A percentile compares a stretch with the other conserved stretches of the same genome.
Conservation (phyloP, 2,113 vertebrate species). For the Oryzias curvinotus region DNA sequence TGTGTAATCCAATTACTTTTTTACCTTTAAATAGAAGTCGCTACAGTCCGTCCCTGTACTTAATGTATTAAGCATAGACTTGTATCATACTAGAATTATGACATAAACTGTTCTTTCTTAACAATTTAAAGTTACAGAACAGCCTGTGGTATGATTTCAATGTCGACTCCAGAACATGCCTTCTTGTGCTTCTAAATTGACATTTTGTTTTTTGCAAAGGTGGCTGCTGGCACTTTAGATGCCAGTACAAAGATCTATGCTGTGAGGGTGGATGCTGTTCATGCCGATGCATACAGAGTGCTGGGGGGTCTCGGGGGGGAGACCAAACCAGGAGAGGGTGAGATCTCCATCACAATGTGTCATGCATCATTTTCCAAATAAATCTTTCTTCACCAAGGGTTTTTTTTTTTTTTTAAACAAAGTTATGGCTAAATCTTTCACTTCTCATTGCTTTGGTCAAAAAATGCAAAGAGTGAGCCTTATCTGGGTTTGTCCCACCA, state of each 20-base stretch:
- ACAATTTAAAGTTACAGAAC: too few relatives aligned
- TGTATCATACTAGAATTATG: too few relatives aligned
- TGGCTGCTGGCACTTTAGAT: slow-evolving; percentile 91
- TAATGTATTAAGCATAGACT: too few relatives aligned
- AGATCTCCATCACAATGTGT: not conserved
- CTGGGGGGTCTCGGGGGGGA: slow-evolving; percentile 87
- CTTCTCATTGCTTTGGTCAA: too few relatives aligned
- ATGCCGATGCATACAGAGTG: slow-evolving; percentile 88
- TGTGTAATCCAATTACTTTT: not conserved
- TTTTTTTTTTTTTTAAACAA: too few relatives aligned
- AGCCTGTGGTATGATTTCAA: too few relatives aligned
- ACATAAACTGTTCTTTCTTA: too few relatives aligned
- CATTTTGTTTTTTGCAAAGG: slow-evolving; percentile 62
- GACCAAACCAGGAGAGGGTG: slow-evolving; percentile 64
- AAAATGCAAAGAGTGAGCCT: not conserved
- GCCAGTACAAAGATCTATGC: slow-evolving; percentile 97
- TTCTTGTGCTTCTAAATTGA: not conserved
- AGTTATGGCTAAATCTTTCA: too few relatives aligned
- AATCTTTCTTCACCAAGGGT: too few relatives aligned
- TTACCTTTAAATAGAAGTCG: not conserved
- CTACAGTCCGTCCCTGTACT: too few relatives aligned
- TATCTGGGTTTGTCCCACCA: not conserved
- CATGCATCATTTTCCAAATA: not conserved
- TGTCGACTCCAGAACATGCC: not conserved
- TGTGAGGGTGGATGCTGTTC: slow-evolving; percentile 88